Conservation (phyloP, 2,113 vertebrate species). For the Carettochelys insculpta region DNA sequence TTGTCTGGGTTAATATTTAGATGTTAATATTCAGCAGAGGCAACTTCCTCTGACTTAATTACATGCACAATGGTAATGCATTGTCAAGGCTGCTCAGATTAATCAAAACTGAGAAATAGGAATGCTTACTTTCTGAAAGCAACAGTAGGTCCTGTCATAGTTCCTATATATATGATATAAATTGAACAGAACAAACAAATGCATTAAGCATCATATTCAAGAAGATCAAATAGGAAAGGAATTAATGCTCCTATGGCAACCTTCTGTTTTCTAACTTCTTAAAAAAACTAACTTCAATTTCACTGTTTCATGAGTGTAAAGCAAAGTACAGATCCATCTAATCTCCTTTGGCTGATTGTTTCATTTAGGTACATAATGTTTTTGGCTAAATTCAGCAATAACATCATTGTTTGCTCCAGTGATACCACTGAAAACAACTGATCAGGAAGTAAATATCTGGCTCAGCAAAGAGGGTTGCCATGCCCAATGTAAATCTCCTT, state of each 20-base stretch:
- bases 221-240: neutral
- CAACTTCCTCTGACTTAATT: neutral
- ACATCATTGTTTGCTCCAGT: neutral
- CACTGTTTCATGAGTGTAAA: neutral
- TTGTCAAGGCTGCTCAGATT: neutral
- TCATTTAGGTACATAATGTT: no score
- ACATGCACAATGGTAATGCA: neutral
- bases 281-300: neutral
- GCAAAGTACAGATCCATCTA: neutral
- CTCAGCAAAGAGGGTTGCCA: neutral
- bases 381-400: neutral
- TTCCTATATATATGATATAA: neutral
- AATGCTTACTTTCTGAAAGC: neutral
- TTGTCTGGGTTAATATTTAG: no score
- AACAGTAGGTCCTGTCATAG: neutral
- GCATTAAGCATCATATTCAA: neutral
- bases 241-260: neutral
- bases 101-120: neutral
- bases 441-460: neutral
- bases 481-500: neutral
- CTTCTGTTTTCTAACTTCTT: neutral
- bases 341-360: neutral
- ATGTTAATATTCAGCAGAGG: fast-evolving
- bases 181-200: neutral
- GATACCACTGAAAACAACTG: neutral